Evolutionary conservation across 2,888 invertebrate species (phyloP).

Genomic region (Caenorhabditis japonica): DNA sequence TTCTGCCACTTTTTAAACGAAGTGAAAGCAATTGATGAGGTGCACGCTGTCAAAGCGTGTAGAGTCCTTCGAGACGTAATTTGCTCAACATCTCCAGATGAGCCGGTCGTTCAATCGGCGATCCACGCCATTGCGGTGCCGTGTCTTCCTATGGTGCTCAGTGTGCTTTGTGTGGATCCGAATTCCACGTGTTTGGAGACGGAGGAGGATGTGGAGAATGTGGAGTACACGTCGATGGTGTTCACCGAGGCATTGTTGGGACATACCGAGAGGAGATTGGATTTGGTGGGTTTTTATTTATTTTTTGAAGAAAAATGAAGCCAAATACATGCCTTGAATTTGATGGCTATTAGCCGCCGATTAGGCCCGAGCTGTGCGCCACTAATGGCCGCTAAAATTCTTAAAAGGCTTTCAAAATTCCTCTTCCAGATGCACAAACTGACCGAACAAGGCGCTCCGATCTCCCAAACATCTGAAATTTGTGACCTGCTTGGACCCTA

Average conservation of each 20-base stretch:
- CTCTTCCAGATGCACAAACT: too few species aligned
- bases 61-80: conserved; percentile 24
- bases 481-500: conserved; percentile 65
- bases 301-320: neutral
- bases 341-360: too few species aligned
- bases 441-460: too few species aligned
- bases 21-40: conserved; percentile 7
- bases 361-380: too few species aligned
- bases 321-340: too few species aligned
- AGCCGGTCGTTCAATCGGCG: conserved; percentile 17
- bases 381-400: too few species aligned
- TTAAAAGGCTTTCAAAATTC: too few species aligned
- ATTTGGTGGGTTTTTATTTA: neutral
- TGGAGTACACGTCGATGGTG: conserved; percentile 54
- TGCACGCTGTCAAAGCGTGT: conserved; percentile 8
- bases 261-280: neutral
- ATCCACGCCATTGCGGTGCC: conserved; percentile 22
- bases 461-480: neutral
- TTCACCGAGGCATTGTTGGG: conserved; percentile 59
- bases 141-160: conserved; percentile 12
- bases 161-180: conserved; percentile 9
- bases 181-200: neutral
- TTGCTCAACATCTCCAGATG: neutral
- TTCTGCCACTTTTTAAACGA: conserved; percentile 56
- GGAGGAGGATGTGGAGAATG: neutral